Percentiles rank a stretch among this genome's conserved stretches.
Evolutionary conservation across 2,113 vertebrate genomes (phyloP).

Genomic region (Limnothrissa miodon): DNA sequence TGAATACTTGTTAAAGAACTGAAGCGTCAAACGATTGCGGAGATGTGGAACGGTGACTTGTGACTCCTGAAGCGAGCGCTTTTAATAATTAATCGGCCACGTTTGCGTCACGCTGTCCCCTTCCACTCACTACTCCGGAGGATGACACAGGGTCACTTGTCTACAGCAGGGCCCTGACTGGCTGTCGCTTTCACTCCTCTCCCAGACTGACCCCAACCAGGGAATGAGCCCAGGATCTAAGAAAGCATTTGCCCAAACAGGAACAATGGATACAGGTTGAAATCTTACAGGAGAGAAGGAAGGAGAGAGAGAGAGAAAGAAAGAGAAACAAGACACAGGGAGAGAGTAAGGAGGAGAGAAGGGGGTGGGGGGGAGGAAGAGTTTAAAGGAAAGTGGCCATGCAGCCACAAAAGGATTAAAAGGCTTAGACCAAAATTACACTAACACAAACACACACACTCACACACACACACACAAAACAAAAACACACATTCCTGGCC

Average conservation of each 20-base stretch:
- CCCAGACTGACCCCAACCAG: not conserved
- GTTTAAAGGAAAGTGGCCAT: not conserved
- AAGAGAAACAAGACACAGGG: not conserved
- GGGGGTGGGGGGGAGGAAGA: not conserved
- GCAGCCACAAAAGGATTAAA: not conserved
- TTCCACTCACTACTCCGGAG: not conserved
- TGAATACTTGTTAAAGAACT: not conserved
- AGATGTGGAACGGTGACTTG: not conserved
- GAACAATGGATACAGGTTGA: not conserved
- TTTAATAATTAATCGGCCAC: slow-evolving; percentile 11
- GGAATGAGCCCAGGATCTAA: not conserved
- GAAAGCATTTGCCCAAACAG: not conserved
- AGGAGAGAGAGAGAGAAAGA: too few species aligned
- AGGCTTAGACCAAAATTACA: not conserved
- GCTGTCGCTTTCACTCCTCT: not conserved
- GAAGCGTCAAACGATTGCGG: not conserved
- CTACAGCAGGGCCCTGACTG: not conserved
- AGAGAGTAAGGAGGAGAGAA: not conserved
- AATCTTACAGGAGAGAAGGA: not conserved
- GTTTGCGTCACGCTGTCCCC: not conserved
- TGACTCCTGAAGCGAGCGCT: not conserved
- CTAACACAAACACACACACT: not conserved
- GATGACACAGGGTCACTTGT: not conserved
- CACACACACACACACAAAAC: not conserved
- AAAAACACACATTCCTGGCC: not conserved